Percentiles rank a stretch among this genome's conserved stretches.
These are phyloP conservation scores for Pasiphila rectangulata DNA, from an alignment of 2,888 invertebrate species.

Conservation along the genomic window DNA sequence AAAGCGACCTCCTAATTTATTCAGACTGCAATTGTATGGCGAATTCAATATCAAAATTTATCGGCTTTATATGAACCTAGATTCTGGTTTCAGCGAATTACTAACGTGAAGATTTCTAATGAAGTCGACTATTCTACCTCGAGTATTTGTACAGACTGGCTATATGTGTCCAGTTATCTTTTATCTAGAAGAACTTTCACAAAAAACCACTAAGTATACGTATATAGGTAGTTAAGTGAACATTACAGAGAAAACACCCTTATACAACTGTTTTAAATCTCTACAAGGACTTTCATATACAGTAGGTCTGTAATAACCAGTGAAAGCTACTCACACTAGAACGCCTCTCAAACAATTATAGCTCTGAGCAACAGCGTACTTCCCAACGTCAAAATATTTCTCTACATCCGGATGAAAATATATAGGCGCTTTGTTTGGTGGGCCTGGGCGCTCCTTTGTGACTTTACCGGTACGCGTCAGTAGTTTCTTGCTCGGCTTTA, in stretches of 20 bases:
- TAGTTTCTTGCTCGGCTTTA: conserved; percentile 19
- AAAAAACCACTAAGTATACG: too few species aligned
- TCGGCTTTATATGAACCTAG: not conserved
- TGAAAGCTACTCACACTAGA: conserved; percentile 30
- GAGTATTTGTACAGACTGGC: too few species aligned
- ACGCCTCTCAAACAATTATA: conserved; percentile 38
- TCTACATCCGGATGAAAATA: conserved; percentile 38
- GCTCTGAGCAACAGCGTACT: conserved; percentile 30
- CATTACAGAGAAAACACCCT: not conserved
- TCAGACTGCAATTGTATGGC: conserved; percentile 13
- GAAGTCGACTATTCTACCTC: too few species aligned
- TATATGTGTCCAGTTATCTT: too few species aligned
- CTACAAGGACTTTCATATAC: conserved; percentile 2
- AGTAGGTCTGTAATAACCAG: conserved; percentile 11
- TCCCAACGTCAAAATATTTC: conserved; percentile 37
- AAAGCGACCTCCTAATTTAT: conserved; percentile 26
- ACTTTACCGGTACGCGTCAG: conserved; percentile 27
- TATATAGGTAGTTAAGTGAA: too few species aligned
- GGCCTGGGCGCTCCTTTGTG: conserved; percentile 24
- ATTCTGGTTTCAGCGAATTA: not conserved
- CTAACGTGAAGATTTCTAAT: not conserved
- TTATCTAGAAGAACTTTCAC: too few species aligned
- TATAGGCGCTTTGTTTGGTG: conserved; percentile 9
- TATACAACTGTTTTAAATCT: conserved; percentile 5
- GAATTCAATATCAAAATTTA: conserved; percentile 19